phyloP scores from a whole-genome alignment of 2,888 invertebrate species.

The Parnassius apollo region DNA sequence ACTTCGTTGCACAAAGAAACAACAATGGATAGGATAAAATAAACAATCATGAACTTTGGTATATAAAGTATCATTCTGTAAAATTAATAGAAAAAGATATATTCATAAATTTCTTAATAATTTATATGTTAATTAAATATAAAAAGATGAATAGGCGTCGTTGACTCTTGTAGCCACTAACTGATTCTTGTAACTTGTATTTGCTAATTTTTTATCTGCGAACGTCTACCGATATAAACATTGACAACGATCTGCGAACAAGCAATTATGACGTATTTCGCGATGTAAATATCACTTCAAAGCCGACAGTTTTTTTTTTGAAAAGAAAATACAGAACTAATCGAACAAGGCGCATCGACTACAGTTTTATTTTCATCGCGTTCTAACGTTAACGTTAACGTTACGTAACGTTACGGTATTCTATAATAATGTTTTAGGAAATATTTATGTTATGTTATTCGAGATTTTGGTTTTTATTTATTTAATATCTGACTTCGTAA shows the following conservation, averaged over 20 bases:
- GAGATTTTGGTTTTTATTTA: too few species aligned
- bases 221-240: not conserved
- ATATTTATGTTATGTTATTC: too few species aligned
- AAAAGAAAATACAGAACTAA: constrained; percentile 21
- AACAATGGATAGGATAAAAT: too few species aligned
- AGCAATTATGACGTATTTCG: constrained; percentile 13
- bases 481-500: too few species aligned
- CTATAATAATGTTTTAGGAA: too few species aligned
- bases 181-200: constrained; percentile 10
- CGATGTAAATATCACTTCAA: constrained; percentile 26
- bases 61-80: too few species aligned
- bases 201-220: constrained; percentile 1
- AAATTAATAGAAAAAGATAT: too few species aligned
- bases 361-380: constrained; percentile 22
- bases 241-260: constrained; percentile 21
- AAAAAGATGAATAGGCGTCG: not conserved
- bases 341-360: constrained; percentile 15
- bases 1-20: too few species aligned
- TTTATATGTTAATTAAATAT: not conserved
- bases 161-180: constrained; percentile 1
- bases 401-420: not conserved
- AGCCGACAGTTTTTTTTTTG: constrained; percentile 19
- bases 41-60: too few species aligned
- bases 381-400: not conserved
- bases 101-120: not conserved